Evolutionary conservation across 2,888 invertebrate genomes (phyloP).

Genomic region (Nephrotoma flavescens): DNA sequence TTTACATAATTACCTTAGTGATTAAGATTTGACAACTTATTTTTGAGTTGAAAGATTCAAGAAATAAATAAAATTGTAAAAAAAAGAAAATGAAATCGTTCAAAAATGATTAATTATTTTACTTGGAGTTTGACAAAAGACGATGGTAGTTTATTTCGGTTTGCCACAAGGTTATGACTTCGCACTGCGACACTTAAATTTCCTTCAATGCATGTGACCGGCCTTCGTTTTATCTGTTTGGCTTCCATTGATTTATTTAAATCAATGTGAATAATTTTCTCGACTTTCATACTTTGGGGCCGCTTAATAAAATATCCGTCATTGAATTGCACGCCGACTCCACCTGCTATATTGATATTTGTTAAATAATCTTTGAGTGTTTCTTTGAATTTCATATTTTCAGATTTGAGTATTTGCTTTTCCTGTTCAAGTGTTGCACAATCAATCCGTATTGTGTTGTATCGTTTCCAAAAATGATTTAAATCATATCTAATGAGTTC

Average conservation of each 20-base stretch:
- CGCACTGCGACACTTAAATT: slow-evolving; percentile 41
- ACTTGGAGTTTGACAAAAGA: background rate
- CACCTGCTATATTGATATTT: slow-evolving; percentile 36
- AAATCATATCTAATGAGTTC: slow-evolving; percentile 40
- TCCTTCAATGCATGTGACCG: slow-evolving; percentile 43
- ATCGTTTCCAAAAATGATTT: slow-evolving; percentile 54
- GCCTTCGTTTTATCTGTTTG: slow-evolving; percentile 20
- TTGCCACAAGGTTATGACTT: background rate
- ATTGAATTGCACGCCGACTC: slow-evolving; percentile 21
- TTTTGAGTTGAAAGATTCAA: too few relatives aligned
- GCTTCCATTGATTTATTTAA: slow-evolving; percentile 9
- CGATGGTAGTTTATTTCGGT: background rate
- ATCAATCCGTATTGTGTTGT: slow-evolving; percentile 40
- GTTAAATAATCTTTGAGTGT: slow-evolving; percentile 46
- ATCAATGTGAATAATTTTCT: slow-evolving; percentile 23
- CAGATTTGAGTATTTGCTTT: slow-evolving; percentile 31
- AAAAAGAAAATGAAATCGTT: too few relatives aligned
- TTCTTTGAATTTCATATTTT: slow-evolving; percentile 47
- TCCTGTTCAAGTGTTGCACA: slow-evolving; percentile 34
- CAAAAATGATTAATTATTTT: background rate
- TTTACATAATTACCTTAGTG: too few relatives aligned
- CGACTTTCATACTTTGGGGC: slow-evolving; percentile 29
- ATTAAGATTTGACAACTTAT: too few relatives aligned
- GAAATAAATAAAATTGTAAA: too few relatives aligned
- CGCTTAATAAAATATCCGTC: slow-evolving; percentile 24